Conservation (phyloP, 2,888 invertebrate genomes). For the Polydrusus tereticollis region DNA sequence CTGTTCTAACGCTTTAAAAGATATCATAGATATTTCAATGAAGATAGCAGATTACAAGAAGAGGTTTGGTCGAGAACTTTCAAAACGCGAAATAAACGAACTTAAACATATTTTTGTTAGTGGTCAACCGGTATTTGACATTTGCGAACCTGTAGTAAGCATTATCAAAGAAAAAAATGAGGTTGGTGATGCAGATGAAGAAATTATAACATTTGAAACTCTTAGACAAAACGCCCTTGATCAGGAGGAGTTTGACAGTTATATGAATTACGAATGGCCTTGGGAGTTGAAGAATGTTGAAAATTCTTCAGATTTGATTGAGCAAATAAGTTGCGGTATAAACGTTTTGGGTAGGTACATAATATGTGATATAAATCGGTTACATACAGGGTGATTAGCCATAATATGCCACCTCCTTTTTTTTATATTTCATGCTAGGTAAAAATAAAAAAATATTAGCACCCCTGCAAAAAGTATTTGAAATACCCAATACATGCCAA, state of each 20-base stretch:
- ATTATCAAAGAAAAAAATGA: slow-evolving; percentile 61
- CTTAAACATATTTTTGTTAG: slow-evolving; percentile 73
- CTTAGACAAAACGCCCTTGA: slow-evolving; percentile 71
- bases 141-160: slow-evolving; percentile 66
- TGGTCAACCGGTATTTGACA: slow-evolving; percentile 71
- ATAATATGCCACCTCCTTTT: no score
- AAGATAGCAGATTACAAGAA: slow-evolving; percentile 69
- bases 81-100: slow-evolving; percentile 68
- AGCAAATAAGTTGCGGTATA: slow-evolving; percentile 56
- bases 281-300: slow-evolving; percentile 70
- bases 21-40: slow-evolving; percentile 71
- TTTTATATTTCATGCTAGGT: neutral
- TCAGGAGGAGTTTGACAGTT: slow-evolving; percentile 71
- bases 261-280: slow-evolving; percentile 69
- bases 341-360: slow-evolving; percentile 56
- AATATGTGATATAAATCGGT: no score
- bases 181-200: slow-evolving; percentile 61
- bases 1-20: slow-evolving; percentile 70
- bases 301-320: slow-evolving; percentile 45
- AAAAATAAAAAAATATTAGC: no score
- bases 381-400: no score
- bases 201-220: slow-evolving; percentile 68
- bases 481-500: no score
- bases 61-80: slow-evolving; percentile 65
- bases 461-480: no score